Evolutionary conservation across 2,797 vertebrate species (phyloP).

Genomic region (Limnodromus scolopaceus): DNA sequence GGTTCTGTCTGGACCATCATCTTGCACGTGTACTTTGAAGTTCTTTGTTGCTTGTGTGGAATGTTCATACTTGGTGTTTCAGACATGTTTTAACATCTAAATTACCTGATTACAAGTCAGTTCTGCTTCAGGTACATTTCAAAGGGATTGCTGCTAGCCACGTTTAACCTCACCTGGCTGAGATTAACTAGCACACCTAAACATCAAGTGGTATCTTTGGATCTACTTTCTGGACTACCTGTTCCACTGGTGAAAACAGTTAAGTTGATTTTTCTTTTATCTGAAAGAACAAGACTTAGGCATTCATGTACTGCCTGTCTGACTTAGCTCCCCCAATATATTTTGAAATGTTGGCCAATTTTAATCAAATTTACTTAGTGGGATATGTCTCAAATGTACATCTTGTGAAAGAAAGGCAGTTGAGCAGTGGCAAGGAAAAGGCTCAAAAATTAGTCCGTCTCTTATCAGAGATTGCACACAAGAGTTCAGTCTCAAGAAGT

Average conservation of each 20-base stretch:
- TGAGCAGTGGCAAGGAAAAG: not conserved
- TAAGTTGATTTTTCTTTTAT: not conserved
- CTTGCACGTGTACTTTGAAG: slow-evolving; percentile 8
- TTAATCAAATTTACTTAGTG: not conserved
- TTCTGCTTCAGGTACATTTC: slow-evolving; percentile 6
- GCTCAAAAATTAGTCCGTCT: not conserved
- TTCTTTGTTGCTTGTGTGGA: not conserved
- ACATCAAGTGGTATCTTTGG: not conserved
- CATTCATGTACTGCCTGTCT: not conserved
- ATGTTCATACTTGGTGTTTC: not conserved
- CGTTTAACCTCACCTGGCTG: not conserved
- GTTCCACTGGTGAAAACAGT: not conserved
- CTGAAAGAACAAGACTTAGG: not conserved
- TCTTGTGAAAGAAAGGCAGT: not conserved
- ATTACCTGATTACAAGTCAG: slow-evolving; percentile 12
- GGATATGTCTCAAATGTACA: not conserved
- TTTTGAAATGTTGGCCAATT: not conserved
- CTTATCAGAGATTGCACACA: not conserved
- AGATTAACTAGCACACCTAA: not conserved
- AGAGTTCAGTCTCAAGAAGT: not conserved
- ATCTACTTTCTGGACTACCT: not conserved
- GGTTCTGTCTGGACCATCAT: not conserved
- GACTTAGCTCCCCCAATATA: not conserved
- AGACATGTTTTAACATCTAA: slow-evolving; percentile 27
- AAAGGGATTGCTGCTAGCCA: slow-evolving; percentile 9